Base-by-base conservation (phyloP, 92 coral and sea anemone species). In the Phymanthus crucifer region DNA sequence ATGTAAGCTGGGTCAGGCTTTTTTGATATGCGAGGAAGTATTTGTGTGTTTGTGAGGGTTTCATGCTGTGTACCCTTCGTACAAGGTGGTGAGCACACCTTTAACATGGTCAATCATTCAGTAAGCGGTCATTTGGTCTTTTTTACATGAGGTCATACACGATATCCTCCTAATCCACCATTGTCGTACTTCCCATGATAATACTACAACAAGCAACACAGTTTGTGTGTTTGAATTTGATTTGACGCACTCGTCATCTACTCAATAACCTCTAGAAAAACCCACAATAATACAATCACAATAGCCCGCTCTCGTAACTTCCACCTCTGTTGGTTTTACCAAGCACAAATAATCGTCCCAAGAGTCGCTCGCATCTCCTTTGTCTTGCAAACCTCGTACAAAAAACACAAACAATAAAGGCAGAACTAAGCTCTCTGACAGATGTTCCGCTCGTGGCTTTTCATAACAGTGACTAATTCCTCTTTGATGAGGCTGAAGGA, bases 391-490 rank as follows among this genome's bases (percentile, higher is more conserved):
- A 21, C 27, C 64, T 54, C 64, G 64, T 54, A 43, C 10, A 43
- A 43, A 43, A 43, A 10, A 54, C 64, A 54, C 31, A 54, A 54
- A 54, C 64, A 54, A 54, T 54, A 4, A 24, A 54, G n/a, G 64
- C 64, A 54, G 64, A 54, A 54, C 64, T 54, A 54, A 54, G 64
- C 64, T 54, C 64, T 8, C 5, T 54, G 31, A 24, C 64, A 21
- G 6, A 54, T 29, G 24, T 54, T 54, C 24, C 64, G 64, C 64
- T 54, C 31, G 27, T 54, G 64, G 64, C 64, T 54, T 54, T 54
- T 19, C 21, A 54, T 54, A 54, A 54, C 64, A 54, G 64, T n/a
- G 64, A 24, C 64, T 54, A 54, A 54, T 54, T 54, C 64, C 64
- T 54, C 64, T 11, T 54, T 54, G 64, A 54, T 54, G 27, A 54